Evolutionary conservation across 2,888 invertebrate species (phyloP), one percentile per base, ranked within the genome.

Genomic region (Stenolophus ochropezus): DNA sequence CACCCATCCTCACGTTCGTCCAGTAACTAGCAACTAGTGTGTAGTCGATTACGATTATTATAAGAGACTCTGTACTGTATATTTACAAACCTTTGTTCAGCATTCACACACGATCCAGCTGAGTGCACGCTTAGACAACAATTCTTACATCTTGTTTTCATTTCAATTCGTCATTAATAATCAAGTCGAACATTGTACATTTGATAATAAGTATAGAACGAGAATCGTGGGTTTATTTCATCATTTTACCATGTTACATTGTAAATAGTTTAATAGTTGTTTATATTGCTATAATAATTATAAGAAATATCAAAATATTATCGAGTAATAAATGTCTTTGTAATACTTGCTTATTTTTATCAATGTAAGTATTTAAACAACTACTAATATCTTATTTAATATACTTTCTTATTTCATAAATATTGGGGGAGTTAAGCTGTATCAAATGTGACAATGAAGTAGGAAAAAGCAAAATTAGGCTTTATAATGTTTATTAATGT

Each of bases 261-360:
- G 89, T 89, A 89, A 85, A 89, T 89, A 89, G 88, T 87, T 86
- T 85, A 81, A 89, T 89, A 89, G 88, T 89, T 89, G 89, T 89
- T 89, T 89, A 89, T 89, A 86, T 85, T 85, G 88, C 87, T 88
- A 88, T 88, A 87, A 88, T 88, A 88, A 89, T 89, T 87, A 88
- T 88, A 89, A 88, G 87, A 87, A 86, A 87, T 89, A 89, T 88
- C 88, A 88, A 88, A 89, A 87, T 87, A 88, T 88, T 88, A 88
- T 86, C 88, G 85, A 87, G 85, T 86, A 89, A 89, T 89, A 89
- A 89, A 89, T 89, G 89, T 89, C 88, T 89, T 89, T 89, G 89
- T 89, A 82, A 89, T 88, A 88, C 84, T 83, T 81, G 47, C 53
- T 80, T 56, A 80, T 80, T 80, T 73, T 80, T 80, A 51, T 73